phyloP scores from a whole-genome alignment of 2,797 vertebrate genomes.

The Epinephelus malabaricus region DNA sequence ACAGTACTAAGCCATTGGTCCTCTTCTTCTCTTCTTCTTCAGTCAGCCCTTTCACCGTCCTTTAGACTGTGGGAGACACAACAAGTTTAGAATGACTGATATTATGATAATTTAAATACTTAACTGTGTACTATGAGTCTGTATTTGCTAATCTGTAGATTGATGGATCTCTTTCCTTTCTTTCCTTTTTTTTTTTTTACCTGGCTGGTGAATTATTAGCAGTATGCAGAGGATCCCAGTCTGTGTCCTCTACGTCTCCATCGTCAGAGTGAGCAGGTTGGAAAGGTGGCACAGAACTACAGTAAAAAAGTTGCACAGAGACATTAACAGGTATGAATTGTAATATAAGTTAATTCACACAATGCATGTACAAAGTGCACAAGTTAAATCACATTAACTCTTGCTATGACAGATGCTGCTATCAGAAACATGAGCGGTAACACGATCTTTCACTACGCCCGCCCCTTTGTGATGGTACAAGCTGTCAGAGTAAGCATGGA shows the following conservation, averaged over 20 bases:
- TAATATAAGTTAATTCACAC: background rate
- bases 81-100: background rate
- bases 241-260: too few species aligned
- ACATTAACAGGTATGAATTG: background rate
- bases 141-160: too few species aligned
- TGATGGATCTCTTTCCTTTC: too few species aligned
- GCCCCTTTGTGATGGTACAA: too few species aligned
- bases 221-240: background rate
- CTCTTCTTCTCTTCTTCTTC: background rate
- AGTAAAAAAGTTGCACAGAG: background rate
- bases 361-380: background rate
- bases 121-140: too few species aligned
- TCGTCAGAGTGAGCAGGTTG: background rate
- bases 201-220: background rate
- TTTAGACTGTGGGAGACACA: background rate
- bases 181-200: background rate
- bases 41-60: background rate
- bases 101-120: too few species aligned
- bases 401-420: background rate
- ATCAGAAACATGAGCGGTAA: background rate
- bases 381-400: background rate
- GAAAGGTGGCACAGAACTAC: slow-evolving; percentile 7
- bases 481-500: too few species aligned
- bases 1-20: too few species aligned
- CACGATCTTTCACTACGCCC: background rate